Conservation (phyloP, 2,113 vertebrate species). For the Mormyrus iriodes region DNA sequence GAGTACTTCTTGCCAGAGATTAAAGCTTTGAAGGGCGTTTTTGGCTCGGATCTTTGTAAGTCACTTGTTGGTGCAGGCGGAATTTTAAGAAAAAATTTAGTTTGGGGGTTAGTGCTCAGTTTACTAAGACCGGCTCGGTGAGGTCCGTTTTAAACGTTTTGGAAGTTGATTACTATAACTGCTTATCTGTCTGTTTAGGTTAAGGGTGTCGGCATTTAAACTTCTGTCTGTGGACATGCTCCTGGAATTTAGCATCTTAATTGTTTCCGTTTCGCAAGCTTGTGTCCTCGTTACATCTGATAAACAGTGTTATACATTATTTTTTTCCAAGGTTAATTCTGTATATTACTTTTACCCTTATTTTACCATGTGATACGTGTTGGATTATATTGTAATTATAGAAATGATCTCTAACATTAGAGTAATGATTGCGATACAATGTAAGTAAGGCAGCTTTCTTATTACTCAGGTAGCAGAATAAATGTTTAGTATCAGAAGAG, state of each 20-base stretch:
- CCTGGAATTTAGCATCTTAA: background rate
- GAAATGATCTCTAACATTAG: background rate
- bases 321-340: background rate
- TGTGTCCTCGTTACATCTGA: background rate
- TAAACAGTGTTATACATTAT: background rate
- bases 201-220: background rate
- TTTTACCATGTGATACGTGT: background rate
- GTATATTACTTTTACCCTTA: background rate
- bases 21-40: background rate
- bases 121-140: background rate
- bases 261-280: background rate
- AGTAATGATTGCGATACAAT: background rate
- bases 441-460: background rate
- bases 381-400: background rate
- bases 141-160: background rate
- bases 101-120: constrained; percentile 2
- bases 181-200: background rate
- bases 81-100: background rate
- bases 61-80: background rate
- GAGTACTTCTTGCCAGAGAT: background rate
- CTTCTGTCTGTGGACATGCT: background rate
- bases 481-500: constrained; percentile 57
- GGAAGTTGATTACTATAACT: background rate
- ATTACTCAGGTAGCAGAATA: constrained; percentile 29
- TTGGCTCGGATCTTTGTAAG: constrained; percentile 5